Conservation (phyloP, 1,140 invertebrate genomes). For the Chironomus striatipennis region DNA sequence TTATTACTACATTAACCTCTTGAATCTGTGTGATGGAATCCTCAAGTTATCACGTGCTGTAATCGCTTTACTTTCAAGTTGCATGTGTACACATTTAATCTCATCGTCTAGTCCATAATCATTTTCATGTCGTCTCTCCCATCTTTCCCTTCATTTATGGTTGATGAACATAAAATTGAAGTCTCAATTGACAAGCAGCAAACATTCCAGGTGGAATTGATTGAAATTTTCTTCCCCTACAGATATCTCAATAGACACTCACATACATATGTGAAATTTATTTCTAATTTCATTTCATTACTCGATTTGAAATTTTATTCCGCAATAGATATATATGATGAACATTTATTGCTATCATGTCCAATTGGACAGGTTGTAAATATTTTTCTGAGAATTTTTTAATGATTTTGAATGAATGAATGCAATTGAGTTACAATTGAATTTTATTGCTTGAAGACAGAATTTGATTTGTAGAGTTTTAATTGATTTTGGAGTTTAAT, state of each 20-base stretch:
- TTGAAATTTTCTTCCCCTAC: neutral
- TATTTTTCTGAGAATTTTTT: neutral
- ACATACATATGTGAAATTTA: neutral
- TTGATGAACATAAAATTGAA: neutral
- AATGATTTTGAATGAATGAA: neutral
- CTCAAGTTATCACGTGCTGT: neutral
- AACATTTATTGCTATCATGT: neutral
- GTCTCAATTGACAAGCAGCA: neutral
- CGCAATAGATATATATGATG: neutral
- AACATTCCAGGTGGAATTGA: neutral
- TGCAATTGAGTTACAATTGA: too few relatives aligned
- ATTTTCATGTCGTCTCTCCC: neutral
- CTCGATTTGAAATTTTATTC: neutral
- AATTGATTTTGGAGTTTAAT: too few relatives aligned
- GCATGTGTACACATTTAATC: neutral
- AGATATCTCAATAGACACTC: neutral
- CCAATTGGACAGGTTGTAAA: neutral
- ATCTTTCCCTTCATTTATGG: neutral
- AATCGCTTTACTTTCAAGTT: neutral
- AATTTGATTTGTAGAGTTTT: too few relatives aligned
- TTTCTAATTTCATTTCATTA: neutral
- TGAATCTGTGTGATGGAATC: neutral
- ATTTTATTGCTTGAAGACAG: too few relatives aligned
- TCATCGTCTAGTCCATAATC: neutral
- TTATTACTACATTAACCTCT: neutral